These are phyloP conservation scores for Calyptommatus sinebrachiatus DNA, from an alignment of 2,113 vertebrate genomes.

Conservation along the genomic window DNA sequence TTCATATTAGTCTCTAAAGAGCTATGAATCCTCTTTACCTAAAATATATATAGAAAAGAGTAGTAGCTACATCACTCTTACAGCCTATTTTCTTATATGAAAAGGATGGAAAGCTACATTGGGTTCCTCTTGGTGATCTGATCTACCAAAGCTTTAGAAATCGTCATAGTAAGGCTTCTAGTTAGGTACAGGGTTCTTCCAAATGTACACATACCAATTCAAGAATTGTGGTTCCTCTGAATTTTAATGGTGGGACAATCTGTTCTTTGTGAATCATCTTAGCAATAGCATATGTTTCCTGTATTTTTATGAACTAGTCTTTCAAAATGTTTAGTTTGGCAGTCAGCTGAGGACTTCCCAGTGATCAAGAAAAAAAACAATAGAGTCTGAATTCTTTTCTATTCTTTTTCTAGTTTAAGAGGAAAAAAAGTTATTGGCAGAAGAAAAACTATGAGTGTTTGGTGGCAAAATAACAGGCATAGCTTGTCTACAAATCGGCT, in stretches of 20 bases:
- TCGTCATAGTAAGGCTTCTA: background rate
- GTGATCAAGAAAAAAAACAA: constrained; percentile 2
- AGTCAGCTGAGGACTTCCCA: background rate
- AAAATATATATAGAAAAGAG: too few relatives aligned
- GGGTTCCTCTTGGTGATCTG: background rate
- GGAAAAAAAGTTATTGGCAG: constrained; percentile 5
- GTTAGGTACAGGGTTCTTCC: background rate
- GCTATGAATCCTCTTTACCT: too few relatives aligned
- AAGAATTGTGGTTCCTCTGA: background rate
- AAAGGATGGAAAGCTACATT: background rate
- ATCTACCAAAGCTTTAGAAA: background rate
- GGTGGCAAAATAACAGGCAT: background rate
- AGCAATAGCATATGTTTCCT: background rate
- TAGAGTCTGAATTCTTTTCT: background rate
- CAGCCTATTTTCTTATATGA: background rate
- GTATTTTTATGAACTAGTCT: background rate
- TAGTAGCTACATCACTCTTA: background rate
- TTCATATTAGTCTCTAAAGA: too few relatives aligned
- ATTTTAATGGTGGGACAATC: background rate
- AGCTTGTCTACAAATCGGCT: background rate
- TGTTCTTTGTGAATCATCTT: background rate
- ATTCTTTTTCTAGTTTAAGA: constrained; percentile 4
- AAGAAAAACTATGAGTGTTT: background rate
- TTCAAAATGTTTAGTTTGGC: constrained; percentile 19
- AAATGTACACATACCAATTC: background rate